These are phyloP conservation scores for Drosophila pseudoananassae DNA, from an alignment of 1,140 invertebrate species.

Conservation along the genomic window DNA sequence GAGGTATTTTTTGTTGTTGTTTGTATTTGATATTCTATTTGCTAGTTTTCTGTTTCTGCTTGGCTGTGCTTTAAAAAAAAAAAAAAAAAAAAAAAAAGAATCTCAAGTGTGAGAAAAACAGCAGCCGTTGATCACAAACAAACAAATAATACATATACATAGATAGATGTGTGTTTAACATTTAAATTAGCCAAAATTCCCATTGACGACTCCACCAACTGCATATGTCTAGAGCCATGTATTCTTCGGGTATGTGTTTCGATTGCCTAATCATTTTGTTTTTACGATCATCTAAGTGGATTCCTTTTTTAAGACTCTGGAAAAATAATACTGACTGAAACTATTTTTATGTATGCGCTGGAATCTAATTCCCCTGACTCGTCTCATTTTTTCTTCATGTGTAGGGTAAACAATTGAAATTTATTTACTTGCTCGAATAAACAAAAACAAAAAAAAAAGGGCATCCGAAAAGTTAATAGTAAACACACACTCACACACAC, in stretches of 20 bases:
- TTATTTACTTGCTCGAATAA: constrained; percentile 53
- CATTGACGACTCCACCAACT: constrained; percentile 28
- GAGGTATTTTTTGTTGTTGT: constrained; percentile 58
- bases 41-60: constrained; percentile 12
- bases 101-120: constrained; percentile 63
- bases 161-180: constrained; percentile 47
- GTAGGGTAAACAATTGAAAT: constrained; percentile 50
- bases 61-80: constrained; percentile 17
- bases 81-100: constrained; percentile 22
- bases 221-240: not conserved
- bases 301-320: constrained; percentile 24
- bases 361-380: constrained; percentile 31
- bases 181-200: constrained; percentile 64
- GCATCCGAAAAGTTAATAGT: constrained; percentile 42
- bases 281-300: constrained; percentile 43
- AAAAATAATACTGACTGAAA: constrained; percentile 18
- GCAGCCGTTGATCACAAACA: constrained; percentile 14
- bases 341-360: constrained; percentile 32
- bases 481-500: constrained; percentile 30
- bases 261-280: constrained; percentile 65
- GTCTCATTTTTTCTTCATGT: constrained; percentile 22
- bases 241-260: constrained; percentile 8
- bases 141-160: constrained; percentile 20
- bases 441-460: constrained; percentile 31
- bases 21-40: constrained; percentile 20